Base-by-base conservation (phyloP, 2,888 invertebrate genomes). In the Empis stercorea region DNA sequence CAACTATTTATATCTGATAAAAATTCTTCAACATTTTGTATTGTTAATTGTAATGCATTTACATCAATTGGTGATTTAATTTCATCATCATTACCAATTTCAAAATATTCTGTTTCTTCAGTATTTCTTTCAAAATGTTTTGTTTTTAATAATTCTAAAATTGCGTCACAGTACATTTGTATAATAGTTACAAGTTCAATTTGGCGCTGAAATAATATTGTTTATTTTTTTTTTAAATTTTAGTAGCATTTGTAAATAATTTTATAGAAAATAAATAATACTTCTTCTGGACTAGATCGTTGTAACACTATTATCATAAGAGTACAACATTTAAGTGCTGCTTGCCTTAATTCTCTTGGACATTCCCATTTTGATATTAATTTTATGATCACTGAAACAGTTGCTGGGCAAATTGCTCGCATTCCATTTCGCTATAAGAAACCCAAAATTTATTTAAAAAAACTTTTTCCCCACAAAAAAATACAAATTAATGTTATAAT, bases 351-450 rank as follows among this genome's bases (percentile, higher is more conserved):
- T 27, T 61, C 60, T 51, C 58, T 56, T 32, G 65, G 56, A 30
- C 65, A 63, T 52, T 72, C 72, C 58, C 68, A 65, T 46, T 63
- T 62, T 47, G 70, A 63, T 42, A 78, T 64, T n/a, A 76, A 67
- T 54, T 68, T 68, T 58, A 75, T 70, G 44, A 78, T 61, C 47
- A 78, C 68, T 50, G 76, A 75, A 44, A 77, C 70, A 11, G 78
- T 78, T 16, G 78, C 77, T 14, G 78, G 78, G 54, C 76, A 77
- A 51, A 78, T 75, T 41, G 76, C 76, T 52, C 73, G 70, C 61
- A 76, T 66, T 38, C 77, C 77, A 71, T 79, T 79, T 46, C 71
- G 70, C 71, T 78, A 69, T 55, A n/a, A 32, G 3, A 32, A 5
- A 32, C 3, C 13, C 13, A 11, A 32, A 32, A 32, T 11, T 4